Percentiles rank a stretch among this genome's conserved stretches.
Evolutionary conservation across 2,888 invertebrate species (phyloP).

Genomic region (Lypha dubia): DNA sequence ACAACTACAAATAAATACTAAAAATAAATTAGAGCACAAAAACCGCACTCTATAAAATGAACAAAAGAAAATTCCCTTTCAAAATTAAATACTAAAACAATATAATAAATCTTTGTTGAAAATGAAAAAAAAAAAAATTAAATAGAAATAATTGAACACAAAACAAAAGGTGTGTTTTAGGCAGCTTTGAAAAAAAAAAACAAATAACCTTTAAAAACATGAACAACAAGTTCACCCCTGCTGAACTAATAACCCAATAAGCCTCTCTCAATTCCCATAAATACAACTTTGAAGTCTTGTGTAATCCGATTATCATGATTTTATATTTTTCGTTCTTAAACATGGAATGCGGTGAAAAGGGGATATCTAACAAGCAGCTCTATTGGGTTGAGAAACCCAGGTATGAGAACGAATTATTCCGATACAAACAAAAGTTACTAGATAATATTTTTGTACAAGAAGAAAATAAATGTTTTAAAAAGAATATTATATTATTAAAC

Average conservation of each 20-base stretch:
- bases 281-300: slow-evolving; percentile 59
- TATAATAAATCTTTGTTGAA: slow-evolving; percentile 64
- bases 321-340: not conserved
- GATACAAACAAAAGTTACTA: not conserved
- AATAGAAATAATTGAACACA: slow-evolving; percentile 1
- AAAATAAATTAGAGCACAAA: slow-evolving; percentile 64
- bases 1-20: slow-evolving; percentile 66
- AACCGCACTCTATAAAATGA: slow-evolving; percentile 16
- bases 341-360: no score
- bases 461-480: slow-evolving; percentile 25
- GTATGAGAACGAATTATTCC: not conserved
- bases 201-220: slow-evolving; percentile 26
- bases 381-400: not conserved
- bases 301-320: slow-evolving; percentile 10
- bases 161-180: slow-evolving; percentile 3
- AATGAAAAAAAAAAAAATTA: slow-evolving; percentile 39
- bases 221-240: slow-evolving; percentile 31
- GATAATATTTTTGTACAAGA: slow-evolving; percentile 19
- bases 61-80: not conserved
- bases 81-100: slow-evolving; percentile 65
- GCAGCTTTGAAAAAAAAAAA: not conserved
- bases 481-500: slow-evolving; percentile 62
- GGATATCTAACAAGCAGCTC: not conserved
- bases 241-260: slow-evolving; percentile 69
- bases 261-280: slow-evolving; percentile 51